Conservation (phyloP, 2,888 invertebrate genomes). For the Drosophila neoperkinsi region DNA sequence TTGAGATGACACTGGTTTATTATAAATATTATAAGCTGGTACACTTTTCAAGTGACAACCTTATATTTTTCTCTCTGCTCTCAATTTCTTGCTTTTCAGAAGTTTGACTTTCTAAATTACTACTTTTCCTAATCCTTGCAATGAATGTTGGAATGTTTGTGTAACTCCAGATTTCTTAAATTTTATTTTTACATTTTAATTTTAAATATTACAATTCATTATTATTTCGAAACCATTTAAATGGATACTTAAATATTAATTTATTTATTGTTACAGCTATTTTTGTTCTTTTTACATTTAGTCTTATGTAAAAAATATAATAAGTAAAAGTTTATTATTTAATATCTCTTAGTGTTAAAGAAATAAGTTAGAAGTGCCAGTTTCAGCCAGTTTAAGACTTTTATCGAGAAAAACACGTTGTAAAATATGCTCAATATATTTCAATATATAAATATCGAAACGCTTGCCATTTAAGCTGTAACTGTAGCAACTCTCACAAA, state of each 20-base stretch:
- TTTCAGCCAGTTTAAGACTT: no score
- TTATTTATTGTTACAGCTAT: neutral
- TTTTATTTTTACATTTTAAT: neutral
- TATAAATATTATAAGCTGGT: neutral
- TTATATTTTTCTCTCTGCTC: neutral
- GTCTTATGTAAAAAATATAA: neutral
- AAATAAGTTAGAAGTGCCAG: no score
- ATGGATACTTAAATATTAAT: neutral
- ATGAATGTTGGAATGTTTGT: neutral
- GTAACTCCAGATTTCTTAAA: neutral
- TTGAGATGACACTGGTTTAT: no score
- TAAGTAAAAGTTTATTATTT: neutral
- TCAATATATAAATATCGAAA: neutral
- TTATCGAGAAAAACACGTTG: neutral
- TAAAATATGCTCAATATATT: neutral
- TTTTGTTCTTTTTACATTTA: neutral
- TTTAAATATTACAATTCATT: neutral
- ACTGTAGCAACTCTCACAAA: neutral
- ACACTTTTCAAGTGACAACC: no score
- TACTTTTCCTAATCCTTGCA: neutral
- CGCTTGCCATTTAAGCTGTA: neutral
- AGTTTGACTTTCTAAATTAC: neutral
- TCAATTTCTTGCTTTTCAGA: neutral
- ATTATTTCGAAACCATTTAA: neutral
- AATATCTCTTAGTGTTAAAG: no score